These are phyloP conservation scores for Whitmania pigra DNA, from an alignment of 1,140 invertebrate genomes.

Conservation along the genomic window DNA sequence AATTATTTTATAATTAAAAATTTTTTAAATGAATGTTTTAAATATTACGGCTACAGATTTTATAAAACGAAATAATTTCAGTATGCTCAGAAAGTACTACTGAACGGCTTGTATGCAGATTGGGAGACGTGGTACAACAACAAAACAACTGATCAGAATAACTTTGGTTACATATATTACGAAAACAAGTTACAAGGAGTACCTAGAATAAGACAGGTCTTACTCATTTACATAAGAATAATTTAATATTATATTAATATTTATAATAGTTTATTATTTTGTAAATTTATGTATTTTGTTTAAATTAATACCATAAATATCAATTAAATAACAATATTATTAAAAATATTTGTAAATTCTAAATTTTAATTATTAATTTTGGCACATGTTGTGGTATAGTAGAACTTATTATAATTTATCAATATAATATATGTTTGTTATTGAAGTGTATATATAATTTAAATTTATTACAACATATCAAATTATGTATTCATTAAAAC, in stretches of 20 bases:
- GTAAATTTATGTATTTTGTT: too few species aligned
- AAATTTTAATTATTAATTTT: neutral
- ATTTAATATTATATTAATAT: too few species aligned
- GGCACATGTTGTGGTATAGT: neutral
- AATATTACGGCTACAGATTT: neutral
- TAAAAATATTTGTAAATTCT: neutral
- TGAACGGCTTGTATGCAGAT: conserved; percentile 46
- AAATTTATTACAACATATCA: too few species aligned
- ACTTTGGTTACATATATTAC: conserved; percentile 48
- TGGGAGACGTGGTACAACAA: conserved; percentile 53
- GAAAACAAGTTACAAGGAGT: conserved; percentile 56
- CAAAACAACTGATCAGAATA: conserved; percentile 35
- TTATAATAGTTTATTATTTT: too few species aligned
- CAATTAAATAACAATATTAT: too few species aligned
- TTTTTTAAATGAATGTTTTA: too few species aligned
- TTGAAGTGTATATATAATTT: too few species aligned
- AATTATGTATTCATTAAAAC: too few species aligned
- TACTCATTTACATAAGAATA: neutral
- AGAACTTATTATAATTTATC: too few species aligned
- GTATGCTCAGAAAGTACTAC: conserved; percentile 48
- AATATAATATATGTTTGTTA: too few species aligned
- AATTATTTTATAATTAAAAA: too few species aligned
- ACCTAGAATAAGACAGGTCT: conserved; percentile 49
- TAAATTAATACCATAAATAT: neutral
- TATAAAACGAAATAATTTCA: conserved; percentile 29